These are phyloP conservation scores for Saxicola maurus DNA, from an alignment of 2,797 vertebrate species.

Conservation along the genomic window DNA sequence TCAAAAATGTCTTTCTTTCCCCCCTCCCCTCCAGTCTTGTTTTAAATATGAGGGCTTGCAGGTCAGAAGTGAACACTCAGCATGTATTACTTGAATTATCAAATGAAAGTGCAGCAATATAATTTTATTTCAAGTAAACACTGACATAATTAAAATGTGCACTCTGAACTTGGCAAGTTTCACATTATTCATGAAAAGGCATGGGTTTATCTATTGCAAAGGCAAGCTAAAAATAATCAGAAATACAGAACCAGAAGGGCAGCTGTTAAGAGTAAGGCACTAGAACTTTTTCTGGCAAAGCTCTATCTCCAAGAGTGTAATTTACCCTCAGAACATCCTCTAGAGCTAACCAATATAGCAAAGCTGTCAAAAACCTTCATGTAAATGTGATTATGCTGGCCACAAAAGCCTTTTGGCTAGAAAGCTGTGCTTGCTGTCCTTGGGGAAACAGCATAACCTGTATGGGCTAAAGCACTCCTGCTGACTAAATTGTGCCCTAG, in stretches of 20 bases:
- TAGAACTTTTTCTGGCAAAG: slow-evolving; percentile 26
- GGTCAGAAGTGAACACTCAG: slow-evolving; percentile 38
- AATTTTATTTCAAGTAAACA: slow-evolving; percentile 36
- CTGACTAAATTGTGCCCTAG: not conserved
- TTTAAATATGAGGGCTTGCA: slow-evolving; percentile 41
- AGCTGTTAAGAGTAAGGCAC: not conserved
- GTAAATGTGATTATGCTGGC: not conserved
- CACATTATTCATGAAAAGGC: slow-evolving; percentile 39
- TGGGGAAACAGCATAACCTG: not conserved
- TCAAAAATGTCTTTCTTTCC: slow-evolving; percentile 43
- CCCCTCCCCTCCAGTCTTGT: not conserved
- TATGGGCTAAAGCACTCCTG: not conserved
- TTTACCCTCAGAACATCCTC: not conserved
- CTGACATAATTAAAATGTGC: slow-evolving; percentile 58
- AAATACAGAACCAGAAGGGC: slow-evolving; percentile 12
- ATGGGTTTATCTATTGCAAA: slow-evolving; percentile 1
- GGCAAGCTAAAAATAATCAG: slow-evolving; percentile 50
- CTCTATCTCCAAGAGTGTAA: not conserved
- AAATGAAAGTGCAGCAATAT: slow-evolving; percentile 31
- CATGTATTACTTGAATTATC: slow-evolving; percentile 39
- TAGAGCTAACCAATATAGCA: not conserved
- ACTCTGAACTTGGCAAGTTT: slow-evolving; percentile 38
- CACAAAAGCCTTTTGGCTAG: not conserved
- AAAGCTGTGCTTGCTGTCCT: not conserved
- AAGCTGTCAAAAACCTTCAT: not conserved